Evolutionary conservation across 2,888 invertebrate genomes (phyloP).

Genomic region (Eupsilia transversa): DNA sequence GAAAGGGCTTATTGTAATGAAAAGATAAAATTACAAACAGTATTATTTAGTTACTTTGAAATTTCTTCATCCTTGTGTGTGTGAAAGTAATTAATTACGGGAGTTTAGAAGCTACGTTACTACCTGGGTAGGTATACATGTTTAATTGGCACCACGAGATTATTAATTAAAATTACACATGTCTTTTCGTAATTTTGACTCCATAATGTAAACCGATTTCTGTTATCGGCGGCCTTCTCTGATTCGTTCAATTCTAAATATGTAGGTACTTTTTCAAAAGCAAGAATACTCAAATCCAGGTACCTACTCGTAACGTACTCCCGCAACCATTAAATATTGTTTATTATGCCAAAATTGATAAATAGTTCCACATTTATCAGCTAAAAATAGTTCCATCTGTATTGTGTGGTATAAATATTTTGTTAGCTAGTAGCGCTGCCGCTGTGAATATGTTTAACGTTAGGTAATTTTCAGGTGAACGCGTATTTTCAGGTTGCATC

Average conservation of each 20-base stretch:
- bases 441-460: slow-evolving; percentile 45
- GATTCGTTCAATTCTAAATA: not conserved
- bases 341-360: slow-evolving; percentile 54
- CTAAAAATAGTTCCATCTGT: slow-evolving; percentile 58
- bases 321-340: slow-evolving; percentile 41
- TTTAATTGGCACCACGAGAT: slow-evolving; percentile 11
- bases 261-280: slow-evolving; percentile 1
- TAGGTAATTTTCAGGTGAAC: slow-evolving; percentile 43
- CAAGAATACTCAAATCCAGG: not conserved
- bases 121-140: not conserved
- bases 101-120: slow-evolving; percentile 25
- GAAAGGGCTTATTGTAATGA: slow-evolving; percentile 59
- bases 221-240: not conserved
- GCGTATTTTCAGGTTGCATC: slow-evolving; percentile 44
- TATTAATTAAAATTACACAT: slow-evolving; percentile 19
- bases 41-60: slow-evolving; percentile 48
- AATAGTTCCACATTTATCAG: slow-evolving; percentile 55
- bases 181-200: not conserved
- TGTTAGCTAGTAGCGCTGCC: slow-evolving; percentile 28
- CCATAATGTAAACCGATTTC: slow-evolving; percentile 4
- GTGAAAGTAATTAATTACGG: slow-evolving; percentile 55
- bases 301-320: not conserved
- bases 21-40: slow-evolving; percentile 57
- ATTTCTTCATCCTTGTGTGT: slow-evolving; percentile 34
- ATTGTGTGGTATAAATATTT: slow-evolving; percentile 53